Evolutionary conservation across 2,113 vertebrate genomes (phyloP).

Genomic region (Zingel zingel): DNA sequence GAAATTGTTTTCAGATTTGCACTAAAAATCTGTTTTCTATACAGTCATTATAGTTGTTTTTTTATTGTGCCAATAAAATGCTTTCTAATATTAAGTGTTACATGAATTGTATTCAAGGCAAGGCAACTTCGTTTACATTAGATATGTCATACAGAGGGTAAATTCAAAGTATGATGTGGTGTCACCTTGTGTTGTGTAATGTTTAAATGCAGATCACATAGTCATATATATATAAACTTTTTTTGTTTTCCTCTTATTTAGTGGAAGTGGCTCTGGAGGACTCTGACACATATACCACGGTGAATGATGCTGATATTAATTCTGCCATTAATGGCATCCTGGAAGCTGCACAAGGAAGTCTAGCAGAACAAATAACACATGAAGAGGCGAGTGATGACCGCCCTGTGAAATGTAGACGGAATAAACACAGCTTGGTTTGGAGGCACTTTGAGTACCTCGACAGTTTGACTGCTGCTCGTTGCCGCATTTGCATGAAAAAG

Average conservation of each 20-base stretch:
- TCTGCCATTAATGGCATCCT: conserved; percentile 44
- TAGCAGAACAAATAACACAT: conserved; percentile 10
- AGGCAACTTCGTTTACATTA: no score
- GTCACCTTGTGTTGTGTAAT: no score
- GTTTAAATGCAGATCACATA: no score
- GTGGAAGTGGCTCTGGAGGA: conserved; percentile 64
- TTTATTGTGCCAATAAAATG: no score
- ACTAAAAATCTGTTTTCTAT: no score
- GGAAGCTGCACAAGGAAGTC: conserved; percentile 40
- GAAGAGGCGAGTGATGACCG: neutral
- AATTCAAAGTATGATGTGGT: no score
- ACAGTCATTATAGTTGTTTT: no score
- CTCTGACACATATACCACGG: conserved; percentile 9
- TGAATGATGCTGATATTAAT: conserved; percentile 46
- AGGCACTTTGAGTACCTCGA: conserved; percentile 71
- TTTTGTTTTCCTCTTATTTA: conserved; percentile 25
- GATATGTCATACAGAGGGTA: no score
- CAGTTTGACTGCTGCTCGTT: conserved; percentile 62
- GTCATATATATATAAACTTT: neutral
- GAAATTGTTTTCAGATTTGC: no score
- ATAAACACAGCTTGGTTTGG: conserved; percentile 77
- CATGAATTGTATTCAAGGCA: no score
- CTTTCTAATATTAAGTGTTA: no score
- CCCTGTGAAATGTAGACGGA: neutral
- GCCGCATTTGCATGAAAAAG: conserved; percentile 78